Base-by-base conservation (phyloP, 2,888 invertebrate species). In the Drosophila pseudotalamancana region DNA sequence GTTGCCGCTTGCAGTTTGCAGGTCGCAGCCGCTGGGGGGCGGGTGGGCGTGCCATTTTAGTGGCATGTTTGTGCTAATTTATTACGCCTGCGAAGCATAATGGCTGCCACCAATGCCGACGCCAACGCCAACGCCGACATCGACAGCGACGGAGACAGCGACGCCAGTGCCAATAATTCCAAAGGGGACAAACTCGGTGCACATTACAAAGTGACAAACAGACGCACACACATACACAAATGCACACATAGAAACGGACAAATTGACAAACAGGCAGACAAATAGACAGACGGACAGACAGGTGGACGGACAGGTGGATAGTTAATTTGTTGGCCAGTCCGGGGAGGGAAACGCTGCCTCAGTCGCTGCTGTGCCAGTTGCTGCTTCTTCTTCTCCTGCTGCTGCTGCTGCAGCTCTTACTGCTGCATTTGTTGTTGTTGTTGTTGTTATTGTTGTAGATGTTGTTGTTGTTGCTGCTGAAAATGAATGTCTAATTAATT, bases 401-500 rank as follows among this genome's bases (percentile, higher is more conserved):
- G 35, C 21, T 45, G 49, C n/a, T n/a, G n/a, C n/a, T n/a, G n/a
- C n/a, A n/a, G n/a, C n/a, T n/a, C n/a, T n/a, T n/a, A n/a, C n/a
- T n/a, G n/a, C n/a, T n/a, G n/a, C n/a, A n/a, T n/a, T n/a, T n/a
- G n/a, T n/a, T n/a, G n/a, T n/a, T n/a, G n/a, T n/a, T n/a, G n/a
- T n/a, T n/a, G n/a, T n/a, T n/a, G n/a, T n/a, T n/a, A n/a, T n/a
- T n/a, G n/a, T n/a, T n/a, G n/a, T n/a, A n/a, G n/a, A n/a, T n/a
- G n/a, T n/a, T n/a, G 48, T 48, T 34, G 45, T 29, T 62, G 59
- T 8, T 53, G 16, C 18, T 61, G 50, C 50, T 71, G 68, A 77
- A 84, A 82, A 87, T 83, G 76, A 83, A 85, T 87, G 85, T 85
- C 87, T 84, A 87, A 83, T 83, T 87, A 83, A 83, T 83, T 83